Percentiles rank a stretch among this genome's conserved stretches.
phyloP scores from a whole-genome alignment of 2,797 vertebrate species.

The Mormyrops boulengeri region DNA sequence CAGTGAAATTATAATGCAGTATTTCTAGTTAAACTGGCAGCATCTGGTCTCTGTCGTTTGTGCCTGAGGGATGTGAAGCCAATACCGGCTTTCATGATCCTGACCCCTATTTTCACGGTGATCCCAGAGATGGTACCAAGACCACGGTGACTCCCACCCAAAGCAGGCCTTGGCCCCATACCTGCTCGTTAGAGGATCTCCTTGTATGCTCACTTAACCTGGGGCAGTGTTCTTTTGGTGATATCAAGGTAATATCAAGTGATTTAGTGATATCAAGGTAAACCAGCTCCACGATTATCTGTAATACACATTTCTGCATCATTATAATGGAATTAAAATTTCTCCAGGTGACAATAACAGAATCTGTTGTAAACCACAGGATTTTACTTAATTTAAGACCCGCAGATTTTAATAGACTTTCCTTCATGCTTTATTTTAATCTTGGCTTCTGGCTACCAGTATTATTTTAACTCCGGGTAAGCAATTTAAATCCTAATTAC shows the following conservation, averaged over 20 bases:
- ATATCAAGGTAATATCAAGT: neutral
- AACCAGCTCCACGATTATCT: neutral
- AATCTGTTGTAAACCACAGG: neutral
- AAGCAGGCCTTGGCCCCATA: neutral
- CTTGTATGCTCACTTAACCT: neutral
- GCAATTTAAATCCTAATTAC: constrained; percentile 4
- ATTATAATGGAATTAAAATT: neutral
- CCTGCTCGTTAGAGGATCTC: neutral
- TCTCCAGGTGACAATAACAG: neutral
- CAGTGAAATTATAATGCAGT: constrained; percentile 7
- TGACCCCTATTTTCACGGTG: neutral
- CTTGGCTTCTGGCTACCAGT: neutral
- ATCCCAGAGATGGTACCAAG: neutral
- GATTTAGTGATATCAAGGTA: neutral
- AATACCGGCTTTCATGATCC: neutral
- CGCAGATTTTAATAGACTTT: neutral
- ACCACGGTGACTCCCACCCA: neutral
- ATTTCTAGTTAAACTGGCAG: neutral
- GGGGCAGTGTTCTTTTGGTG: neutral
- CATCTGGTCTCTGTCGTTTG: neutral
- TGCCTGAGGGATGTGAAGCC: neutral
- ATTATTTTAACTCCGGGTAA: neutral
- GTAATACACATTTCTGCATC: neutral
- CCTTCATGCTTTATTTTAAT: neutral
- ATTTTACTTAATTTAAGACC: neutral